Evolutionary conservation across 2,797 vertebrate species (phyloP).

Genomic region (Tamandua tetradactyla): DNA sequence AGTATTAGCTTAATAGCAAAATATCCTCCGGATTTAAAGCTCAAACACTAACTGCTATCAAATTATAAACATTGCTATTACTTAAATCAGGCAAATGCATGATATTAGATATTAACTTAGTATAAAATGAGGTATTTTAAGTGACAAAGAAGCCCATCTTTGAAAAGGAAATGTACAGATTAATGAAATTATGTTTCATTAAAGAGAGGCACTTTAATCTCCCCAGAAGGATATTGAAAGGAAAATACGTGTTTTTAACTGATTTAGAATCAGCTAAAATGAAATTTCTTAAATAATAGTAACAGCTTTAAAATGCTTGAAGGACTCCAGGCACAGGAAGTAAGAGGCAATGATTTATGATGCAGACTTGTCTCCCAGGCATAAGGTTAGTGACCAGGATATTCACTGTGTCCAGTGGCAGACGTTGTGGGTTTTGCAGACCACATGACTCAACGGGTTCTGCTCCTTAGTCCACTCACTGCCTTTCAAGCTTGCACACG

Average conservation of each 20-base stretch:
- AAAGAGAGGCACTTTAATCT: constrained; percentile 61
- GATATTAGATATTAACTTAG: constrained; percentile 69
- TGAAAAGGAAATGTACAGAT: constrained; percentile 63
- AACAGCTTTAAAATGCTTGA: constrained; percentile 58
- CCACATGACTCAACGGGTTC: accelerated
- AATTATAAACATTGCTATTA: constrained; percentile 67
- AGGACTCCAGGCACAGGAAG: neutral
- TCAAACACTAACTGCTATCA: neutral
- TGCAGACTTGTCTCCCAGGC: neutral
- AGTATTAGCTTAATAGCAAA: constrained; percentile 33
- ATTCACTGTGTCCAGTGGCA: neutral
- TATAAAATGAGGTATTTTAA: constrained; percentile 59
- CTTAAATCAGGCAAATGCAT: constrained; percentile 54
- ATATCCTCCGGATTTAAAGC: constrained; percentile 30
- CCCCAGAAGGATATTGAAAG: constrained; percentile 61
- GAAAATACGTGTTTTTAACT: constrained; percentile 73
- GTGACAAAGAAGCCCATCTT: constrained; percentile 60
- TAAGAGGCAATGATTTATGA: neutral
- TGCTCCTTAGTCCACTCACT: accelerated
- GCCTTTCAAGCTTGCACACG: neutral
- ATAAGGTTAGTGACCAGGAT: neutral
- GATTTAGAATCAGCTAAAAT: constrained; percentile 63
- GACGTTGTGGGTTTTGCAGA: neutral
- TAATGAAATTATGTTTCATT: constrained; percentile 74
- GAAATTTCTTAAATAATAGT: constrained; percentile 66